Conservation (phyloP, 2,888 invertebrate species). For the Stratiomys singularior region DNA sequence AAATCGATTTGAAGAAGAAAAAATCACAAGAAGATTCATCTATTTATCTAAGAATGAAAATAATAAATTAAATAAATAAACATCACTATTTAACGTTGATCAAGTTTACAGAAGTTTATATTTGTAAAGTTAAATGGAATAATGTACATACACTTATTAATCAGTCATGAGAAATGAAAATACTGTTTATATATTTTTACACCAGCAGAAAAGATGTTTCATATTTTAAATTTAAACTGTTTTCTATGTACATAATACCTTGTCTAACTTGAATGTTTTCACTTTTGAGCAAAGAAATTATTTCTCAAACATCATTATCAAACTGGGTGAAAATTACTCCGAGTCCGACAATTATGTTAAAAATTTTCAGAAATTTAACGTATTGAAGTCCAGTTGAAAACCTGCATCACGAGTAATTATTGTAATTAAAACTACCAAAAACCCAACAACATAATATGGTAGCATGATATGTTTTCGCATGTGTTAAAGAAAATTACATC, state of each 20-base stretch:
- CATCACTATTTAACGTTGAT: constrained; percentile 1
- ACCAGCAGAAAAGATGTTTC: neutral
- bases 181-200: constrained; percentile 26
- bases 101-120: neutral
- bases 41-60: no score
- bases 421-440: neutral
- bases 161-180: neutral
- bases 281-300: neutral
- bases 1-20: neutral
- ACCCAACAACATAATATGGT: neutral
- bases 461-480: neutral
- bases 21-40: neutral
- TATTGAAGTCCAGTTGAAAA: neutral
- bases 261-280: neutral
- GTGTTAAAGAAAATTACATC: neutral
- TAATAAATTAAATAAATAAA: neutral
- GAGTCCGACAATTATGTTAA: neutral
- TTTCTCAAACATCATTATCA: neutral
- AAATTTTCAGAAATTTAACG: neutral
- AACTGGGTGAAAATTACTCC: neutral
- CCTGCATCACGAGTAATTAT: neutral
- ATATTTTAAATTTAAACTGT: neutral
- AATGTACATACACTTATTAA: neutral
- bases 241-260: neutral
- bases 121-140: neutral